Base-by-base conservation (phyloP, 2,113 vertebrate genomes). In the Sinocyclocheilus maitianheensis region DNA sequence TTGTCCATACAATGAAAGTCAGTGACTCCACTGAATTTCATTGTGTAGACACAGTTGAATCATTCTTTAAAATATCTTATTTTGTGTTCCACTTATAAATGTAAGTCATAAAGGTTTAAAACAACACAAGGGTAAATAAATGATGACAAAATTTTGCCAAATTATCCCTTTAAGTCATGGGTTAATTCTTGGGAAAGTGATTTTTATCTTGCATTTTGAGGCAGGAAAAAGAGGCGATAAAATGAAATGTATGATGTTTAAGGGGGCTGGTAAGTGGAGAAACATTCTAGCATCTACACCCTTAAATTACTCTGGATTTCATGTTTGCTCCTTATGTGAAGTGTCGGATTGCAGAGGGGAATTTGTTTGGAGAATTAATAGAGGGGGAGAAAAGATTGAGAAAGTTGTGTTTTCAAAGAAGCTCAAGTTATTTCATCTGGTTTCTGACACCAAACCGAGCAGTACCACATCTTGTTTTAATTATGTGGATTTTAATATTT, bases 191-290 rank as follows among this genome's bases (percentile, higher is more conserved):
- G 75, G 84, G 88, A 90, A 88, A 80, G 87, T 92, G 87, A 92
- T 84, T 53, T 85, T 55, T 46, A 40, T 85, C 60, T 83, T 87
- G 90, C 84, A 91, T 94, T 94, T 93, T 93, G 90, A 91, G 84
- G 65, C 26, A 89, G 89, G 90, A 92, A 88, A 92, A 89, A 91
- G 84, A 85, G 90, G 90, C 91, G 87, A 89, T 93, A 92, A 94
- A 94, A 92, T 89, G 90, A 91, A 91, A 92, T 88, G 89, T 91
- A 93, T 89, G 91, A 90, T 84, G 91, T 88, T 79, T 84, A 72
- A 72, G 81, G 90, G 89, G 92, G 90, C 81, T 89, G 91, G 87
- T 84, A 51, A 30, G 77, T 63, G 89, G 84, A 75, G 72, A 81
- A 87, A 84, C 20, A 53, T 58, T 88, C 85, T 76, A 85, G 67